Evolutionary conservation across 1,140 invertebrate genomes (phyloP), one percentile per base, ranked within the genome.

Genomic region (Sipha flava): DNA sequence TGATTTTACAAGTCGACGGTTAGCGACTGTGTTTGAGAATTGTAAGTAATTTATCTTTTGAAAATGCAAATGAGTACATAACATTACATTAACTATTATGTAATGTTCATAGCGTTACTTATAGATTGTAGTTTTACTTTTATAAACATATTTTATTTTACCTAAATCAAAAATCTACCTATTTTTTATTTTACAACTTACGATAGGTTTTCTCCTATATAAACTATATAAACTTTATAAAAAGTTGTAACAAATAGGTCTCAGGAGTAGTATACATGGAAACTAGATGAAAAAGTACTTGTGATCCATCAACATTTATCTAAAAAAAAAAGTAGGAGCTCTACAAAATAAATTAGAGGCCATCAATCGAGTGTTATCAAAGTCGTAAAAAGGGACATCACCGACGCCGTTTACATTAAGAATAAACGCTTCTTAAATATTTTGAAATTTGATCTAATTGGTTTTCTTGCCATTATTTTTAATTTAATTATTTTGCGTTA

Each of bases 261-360:
- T 66, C 21, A 12, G n/a, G 34, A 66, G 34, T 66, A 66, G 34
- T 40, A 40, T 66, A 62, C n/a, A 66, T 21, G 40, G 9, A 62
- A n/a, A 66, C n/a, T 16, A 4, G n/a, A 66, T 40, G 62, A 40
- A 21, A 21, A 66, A 66, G 62, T 40, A 40, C n/a, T 18, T 40
- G 10, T n/a, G 31, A 66, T 66, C 34, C 62, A 66, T 66, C 62
- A 64, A 66, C 62, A 31, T 66, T 66, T 37, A 40, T 66, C n/a
- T n/a, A 3, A 21, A n/a, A 21, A 64, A 64, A 64, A 64, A 64
- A n/a, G 59, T 37, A 64, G 59, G 37, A 64, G 31, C 31, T 40
- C 62, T 66, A 66, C 34, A 40, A 66, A 66, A 40, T 66, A 66
- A 66, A 66, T 40, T 40, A 66, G 31, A n/a, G n/a, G n/a, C 62